A percentile compares a stretch with the other conserved stretches of the same genome.
phyloP scores from a whole-genome alignment of 2,888 invertebrate genomes.

The Phyllotreta cruciferae region DNA sequence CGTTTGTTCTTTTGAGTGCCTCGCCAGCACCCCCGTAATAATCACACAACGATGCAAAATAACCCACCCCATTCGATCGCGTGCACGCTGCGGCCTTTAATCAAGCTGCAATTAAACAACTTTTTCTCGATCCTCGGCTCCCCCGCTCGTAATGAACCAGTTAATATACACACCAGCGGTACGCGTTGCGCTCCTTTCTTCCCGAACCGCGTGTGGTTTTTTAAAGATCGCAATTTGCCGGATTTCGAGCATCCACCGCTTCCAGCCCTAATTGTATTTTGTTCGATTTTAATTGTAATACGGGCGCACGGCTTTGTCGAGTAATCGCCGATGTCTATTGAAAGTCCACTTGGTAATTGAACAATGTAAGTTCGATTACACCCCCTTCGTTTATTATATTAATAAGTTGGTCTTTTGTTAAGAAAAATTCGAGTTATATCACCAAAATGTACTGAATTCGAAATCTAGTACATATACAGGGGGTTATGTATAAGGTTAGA shows the following conservation, averaged over 20 bases:
- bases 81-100: constrained; percentile 57
- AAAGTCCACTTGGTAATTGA: not conserved
- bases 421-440: too few relatives aligned
- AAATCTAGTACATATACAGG: too few relatives aligned
- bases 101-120: constrained; percentile 60
- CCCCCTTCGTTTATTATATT: too few relatives aligned
- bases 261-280: constrained; percentile 31
- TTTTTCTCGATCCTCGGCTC: constrained; percentile 49
- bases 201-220: constrained; percentile 38
- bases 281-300: constrained; percentile 24
- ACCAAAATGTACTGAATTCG: too few relatives aligned
- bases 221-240: constrained; percentile 38
- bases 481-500: too few relatives aligned
- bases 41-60: constrained; percentile 48
- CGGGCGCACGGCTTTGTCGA: constrained; percentile 19
- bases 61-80: constrained; percentile 45
- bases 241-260: constrained; percentile 19
- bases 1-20: constrained; percentile 49
- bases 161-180: constrained; percentile 50
- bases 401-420: too few relatives aligned
- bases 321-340: constrained; percentile 9
- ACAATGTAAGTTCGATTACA: not conserved
- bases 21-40: constrained; percentile 39
- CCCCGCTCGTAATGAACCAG: constrained; percentile 52
- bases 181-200: constrained; percentile 29